phyloP scores from a whole-genome alignment of 2,888 invertebrate genomes.

The Aricia artaxerxes region DNA sequence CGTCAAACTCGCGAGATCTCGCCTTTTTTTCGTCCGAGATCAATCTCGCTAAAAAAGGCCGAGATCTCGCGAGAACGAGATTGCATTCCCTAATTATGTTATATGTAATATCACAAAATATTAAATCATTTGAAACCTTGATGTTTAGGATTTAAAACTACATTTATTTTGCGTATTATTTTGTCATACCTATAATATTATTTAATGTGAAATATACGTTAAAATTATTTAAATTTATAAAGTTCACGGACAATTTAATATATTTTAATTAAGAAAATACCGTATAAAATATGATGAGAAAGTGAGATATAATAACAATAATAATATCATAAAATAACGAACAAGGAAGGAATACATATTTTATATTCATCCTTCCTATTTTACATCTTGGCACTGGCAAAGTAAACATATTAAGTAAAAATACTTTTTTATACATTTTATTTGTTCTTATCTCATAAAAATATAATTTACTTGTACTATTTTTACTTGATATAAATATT shows the following conservation, averaged over 20 bases:
- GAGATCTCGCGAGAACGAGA: no score
- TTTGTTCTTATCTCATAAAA: background rate
- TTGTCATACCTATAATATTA: no score
- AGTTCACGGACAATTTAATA: background rate
- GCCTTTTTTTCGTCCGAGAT: no score
- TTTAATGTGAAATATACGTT: no score
- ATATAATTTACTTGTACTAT: background rate
- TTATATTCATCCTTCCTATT: background rate
- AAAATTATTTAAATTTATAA: background rate
- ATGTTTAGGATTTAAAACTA: background rate
- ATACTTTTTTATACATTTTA: background rate
- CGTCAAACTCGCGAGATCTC: no score
- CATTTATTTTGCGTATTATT: background rate
- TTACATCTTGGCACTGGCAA: background rate
- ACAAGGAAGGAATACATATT: background rate
- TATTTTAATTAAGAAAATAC: background rate
- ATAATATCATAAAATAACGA: background rate
- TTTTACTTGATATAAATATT: background rate
- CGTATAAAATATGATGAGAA: background rate
- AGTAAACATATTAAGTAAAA: background rate
- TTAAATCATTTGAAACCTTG: no score
- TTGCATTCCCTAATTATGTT: no score
- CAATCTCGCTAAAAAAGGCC: no score
- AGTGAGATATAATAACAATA: background rate
- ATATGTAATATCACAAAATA: no score